Evolutionary conservation across 2,113 vertebrate species (phyloP).

Genomic region (Callipepla squamata): DNA sequence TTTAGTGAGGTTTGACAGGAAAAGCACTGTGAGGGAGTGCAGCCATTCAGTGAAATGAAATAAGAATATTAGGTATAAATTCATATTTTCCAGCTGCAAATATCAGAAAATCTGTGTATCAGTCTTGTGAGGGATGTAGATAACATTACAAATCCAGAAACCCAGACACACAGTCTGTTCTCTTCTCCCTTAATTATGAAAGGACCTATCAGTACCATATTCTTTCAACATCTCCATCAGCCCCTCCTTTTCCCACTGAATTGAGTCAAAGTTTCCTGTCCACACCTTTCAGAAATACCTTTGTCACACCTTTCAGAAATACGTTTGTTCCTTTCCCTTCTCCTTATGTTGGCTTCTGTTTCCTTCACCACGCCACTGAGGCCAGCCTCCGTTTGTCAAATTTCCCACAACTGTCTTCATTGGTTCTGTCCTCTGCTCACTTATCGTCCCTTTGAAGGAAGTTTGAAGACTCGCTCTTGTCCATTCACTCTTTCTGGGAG

Average conservation of each 20-base stretch:
- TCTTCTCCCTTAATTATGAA: neutral
- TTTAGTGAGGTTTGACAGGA: neutral
- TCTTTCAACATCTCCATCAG: neutral
- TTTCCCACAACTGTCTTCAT: neutral
- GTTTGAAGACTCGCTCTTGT: neutral
- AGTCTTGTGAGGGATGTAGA: neutral
- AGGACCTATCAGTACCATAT: neutral
- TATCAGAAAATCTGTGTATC: neutral
- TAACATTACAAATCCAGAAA: neutral
- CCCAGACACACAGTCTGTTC: neutral
- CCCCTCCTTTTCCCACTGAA: neutral
- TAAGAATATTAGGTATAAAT: neutral
- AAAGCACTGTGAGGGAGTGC: neutral
- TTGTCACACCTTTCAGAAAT: neutral
- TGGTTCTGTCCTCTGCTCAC: neutral
- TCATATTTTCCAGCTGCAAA: neutral
- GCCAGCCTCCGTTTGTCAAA: neutral
- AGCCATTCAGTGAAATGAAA: neutral
- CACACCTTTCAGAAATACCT: neutral
- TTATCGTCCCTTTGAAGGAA: neutral
- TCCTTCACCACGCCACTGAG: neutral
- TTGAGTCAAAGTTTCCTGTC: neutral
- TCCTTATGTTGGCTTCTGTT: neutral
- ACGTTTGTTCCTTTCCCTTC: neutral
- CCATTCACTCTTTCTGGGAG: neutral